Evolutionary conservation across 2,113 vertebrate genomes (phyloP), one percentile per base, ranked within the genome.

Genomic region (Scopus umbretta): DNA sequence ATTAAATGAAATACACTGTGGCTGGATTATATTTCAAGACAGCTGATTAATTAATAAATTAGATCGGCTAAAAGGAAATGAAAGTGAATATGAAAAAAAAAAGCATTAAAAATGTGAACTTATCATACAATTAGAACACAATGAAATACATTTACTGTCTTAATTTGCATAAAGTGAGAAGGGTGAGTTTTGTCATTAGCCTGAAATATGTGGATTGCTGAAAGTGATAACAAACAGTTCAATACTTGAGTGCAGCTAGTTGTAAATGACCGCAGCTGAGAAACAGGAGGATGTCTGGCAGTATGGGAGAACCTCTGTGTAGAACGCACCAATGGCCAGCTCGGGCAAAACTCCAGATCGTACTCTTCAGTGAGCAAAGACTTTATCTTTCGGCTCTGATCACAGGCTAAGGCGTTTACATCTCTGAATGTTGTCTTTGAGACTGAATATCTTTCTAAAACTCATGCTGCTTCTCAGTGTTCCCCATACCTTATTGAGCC

Each of bases 21-120:
- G 47, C 78, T 91, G 86, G 92, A 94, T 96, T 96, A 90, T 94
- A 80, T 92, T 97, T 90, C 53, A 61, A 67, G 89, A 79, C 45
- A 86, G 79, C 78, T 92, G 85, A 97, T 97, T 94, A 94, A 95
- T 96, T 94, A 97, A 95, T 93, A 95, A 94, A 95, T 96, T 81
- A 93, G 81, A 84, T 83, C 0, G 6, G 42, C 67, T 95, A 88
- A 95, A 88, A 90, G 75, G 67, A 93, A 96, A 92, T 93, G 25
- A 66, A 96, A 88, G 68, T 67, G 55, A 88, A 75, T 86, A 80
- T 80, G 20, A 65, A 86, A 92, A 73, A 92, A 73, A 86, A 92
- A 38, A 5, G 12, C 80, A 89, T 71, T 88, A 73, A 92, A 88
- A 86, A 83, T 34, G 36, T 81, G 79, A 94, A 90, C 16, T 92